Base-by-base conservation (phyloP, 2,797 vertebrate genomes). In the Cynodonichthys magdalenae region DNA sequence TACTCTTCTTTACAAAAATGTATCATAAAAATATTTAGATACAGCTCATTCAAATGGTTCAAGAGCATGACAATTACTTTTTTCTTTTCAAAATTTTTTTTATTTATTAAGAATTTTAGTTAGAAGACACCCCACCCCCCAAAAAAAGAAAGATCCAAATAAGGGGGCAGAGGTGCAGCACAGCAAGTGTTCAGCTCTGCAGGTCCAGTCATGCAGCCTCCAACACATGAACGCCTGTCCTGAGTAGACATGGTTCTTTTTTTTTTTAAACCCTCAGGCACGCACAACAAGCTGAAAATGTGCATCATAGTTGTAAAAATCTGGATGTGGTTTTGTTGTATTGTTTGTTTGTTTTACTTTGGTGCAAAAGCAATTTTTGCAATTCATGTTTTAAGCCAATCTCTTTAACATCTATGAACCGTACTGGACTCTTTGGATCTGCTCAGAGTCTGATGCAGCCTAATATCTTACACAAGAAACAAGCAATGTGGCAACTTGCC, bases 201-300 rank as follows among this genome's bases (percentile, higher is more conserved):
- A 89, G 77, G 87, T 53, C 77, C 20, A 8, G 66, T 87, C 89
- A 86, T 48, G 89, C 75, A 24, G 12, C 27, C 50, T 20, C n/a
- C 54, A 67, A 77, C 79, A 73, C 77, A 81, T 77, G 57, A 51
- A 64, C 42, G 65, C 84, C 75, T 83, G 81, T 74, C 66, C 74
- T 6, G 66, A 82, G 86, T 66, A 11, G 74, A 59, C 57, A 17
- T 20, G 8, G 24, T 31, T 77, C 51, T 62, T 60, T 34, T 19
- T 74, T 45, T 50, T 62, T 73, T 71, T 54, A 62, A 74, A 78
- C 51, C 63, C 20, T 24, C 2, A 0, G 63, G 53, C 59, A 18
- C 18, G 15, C 17, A 18, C 44, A 45, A 45, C n/a, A 45, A 45
- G 44, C 17, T 18, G n/a, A 45, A n/a, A 6, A 45, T 18, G 7